Evolutionary conservation across 1,140 invertebrate genomes (phyloP).

Genomic region (Acromyrmex echinatior): DNA sequence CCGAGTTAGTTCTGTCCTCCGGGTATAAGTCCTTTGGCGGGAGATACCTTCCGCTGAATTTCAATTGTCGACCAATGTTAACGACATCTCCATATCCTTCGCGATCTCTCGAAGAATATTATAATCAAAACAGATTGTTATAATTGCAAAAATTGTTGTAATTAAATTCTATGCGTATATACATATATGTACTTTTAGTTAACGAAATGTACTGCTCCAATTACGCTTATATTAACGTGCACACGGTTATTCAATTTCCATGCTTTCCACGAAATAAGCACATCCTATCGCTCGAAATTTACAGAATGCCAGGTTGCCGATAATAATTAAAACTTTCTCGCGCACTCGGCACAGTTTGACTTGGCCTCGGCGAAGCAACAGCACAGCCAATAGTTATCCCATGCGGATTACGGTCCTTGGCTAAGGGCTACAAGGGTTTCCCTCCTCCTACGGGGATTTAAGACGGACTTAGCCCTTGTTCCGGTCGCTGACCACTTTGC

Average conservation of each 20-base stretch:
- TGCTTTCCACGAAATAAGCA: slow-evolving; percentile 29
- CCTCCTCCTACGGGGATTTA: slow-evolving; percentile 84
- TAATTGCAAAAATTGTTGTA: slow-evolving; percentile 9
- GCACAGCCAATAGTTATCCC: slow-evolving; percentile 84
- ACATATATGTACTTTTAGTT: not conserved
- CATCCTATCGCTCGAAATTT: slow-evolving; percentile 36
- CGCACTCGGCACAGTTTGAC: slow-evolving; percentile 60
- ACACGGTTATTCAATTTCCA: not conserved
- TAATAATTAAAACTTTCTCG: slow-evolving; percentile 67
- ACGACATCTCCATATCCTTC: not conserved
- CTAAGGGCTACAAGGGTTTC: slow-evolving; percentile 79
- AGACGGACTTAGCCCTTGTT: slow-evolving; percentile 87
- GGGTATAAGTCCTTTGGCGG: slow-evolving; percentile 73
- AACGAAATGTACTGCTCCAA: not conserved
- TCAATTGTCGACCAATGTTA: slow-evolving; percentile 69
- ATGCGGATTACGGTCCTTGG: slow-evolving; percentile 84
- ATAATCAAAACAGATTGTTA: not conserved
- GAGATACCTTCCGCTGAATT: slow-evolving; percentile 55
- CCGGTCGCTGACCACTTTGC: slow-evolving; percentile 86
- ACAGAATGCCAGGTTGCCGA: slow-evolving; percentile 27
- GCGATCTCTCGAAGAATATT: not conserved
- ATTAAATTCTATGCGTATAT: not conserved
- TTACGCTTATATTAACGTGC: slow-evolving; percentile 16
- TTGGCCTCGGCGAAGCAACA: slow-evolving; percentile 54
- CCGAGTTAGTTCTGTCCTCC: slow-evolving; percentile 81